Evolutionary conservation across 2,113 vertebrate species (phyloP), one percentile per base, ranked within the genome.

Genomic region (Odontophorus gujanensis): DNA sequence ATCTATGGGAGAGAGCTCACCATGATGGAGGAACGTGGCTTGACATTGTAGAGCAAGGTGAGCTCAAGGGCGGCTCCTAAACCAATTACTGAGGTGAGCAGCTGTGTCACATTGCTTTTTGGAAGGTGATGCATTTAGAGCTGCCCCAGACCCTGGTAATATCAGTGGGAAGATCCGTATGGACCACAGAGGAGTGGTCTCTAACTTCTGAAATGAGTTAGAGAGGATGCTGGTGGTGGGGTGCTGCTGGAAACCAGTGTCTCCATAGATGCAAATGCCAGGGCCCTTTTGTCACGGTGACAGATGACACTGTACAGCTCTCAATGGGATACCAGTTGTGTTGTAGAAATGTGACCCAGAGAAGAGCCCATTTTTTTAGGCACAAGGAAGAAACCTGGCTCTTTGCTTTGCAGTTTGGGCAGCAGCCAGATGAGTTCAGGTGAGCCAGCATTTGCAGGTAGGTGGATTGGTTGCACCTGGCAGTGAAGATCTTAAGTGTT

Each of bases 61-160:
- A 89, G 57, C 85, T 30, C 91, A 91, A 80, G 91, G 72, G 51
- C 77, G 79, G n/a, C 81, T 88, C 55, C 30, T 82, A 91, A 85
- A 92, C 55, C 21, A 50, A 4, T 90, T 77, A 34, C 20, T 0
- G 0, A 63, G 76, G 74, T 80, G 85, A 85, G 79, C 68, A 72
- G 89, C 24, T 73, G 36, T n/a, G 58, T n/a, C 58, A 3, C 0
- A 0, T 22, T 67, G 71, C 8, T 2, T 2, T 62, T 74, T 61
- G 53, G 80, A 19, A 32, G 43, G 13, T 36, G 18, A 45, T 1
- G 2, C 38, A 22, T 58, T 32, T 14, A 5, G 57, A 86, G 38
- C 69, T 79, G 47, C 19, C 73, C 48, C 55, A 78, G 36, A 66
- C 6, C 53, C 74, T 3, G 1, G 32, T 24, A 53, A 14, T 8